Base-by-base conservation (phyloP, 2,888 invertebrate genomes). In the Plagodis pulveraria region DNA sequence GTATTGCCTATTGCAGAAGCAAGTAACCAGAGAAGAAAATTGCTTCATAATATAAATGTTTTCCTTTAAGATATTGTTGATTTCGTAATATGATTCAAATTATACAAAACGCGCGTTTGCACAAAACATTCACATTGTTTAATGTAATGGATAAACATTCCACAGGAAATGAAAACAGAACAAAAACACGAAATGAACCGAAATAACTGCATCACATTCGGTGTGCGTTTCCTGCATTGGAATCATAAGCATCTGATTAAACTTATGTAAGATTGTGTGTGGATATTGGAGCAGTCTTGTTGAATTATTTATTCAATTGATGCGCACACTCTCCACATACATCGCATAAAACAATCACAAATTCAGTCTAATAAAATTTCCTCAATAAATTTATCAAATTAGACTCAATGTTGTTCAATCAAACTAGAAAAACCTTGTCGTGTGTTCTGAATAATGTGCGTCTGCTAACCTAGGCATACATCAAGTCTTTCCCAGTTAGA, bases 111-210 rank as follows among this genome's bases (percentile, higher is more conserved):
- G 32, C 10, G 11, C 22, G 42, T 54, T 50, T 38, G 46, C 50
- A 38, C 50, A 45, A 52, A 49, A 50, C 56, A 41, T 32, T 36
- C 38, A 51, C 56, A 49, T 61, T 61, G 56, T 58, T 46, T 9
- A 48, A 7, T 38, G 48, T 44, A 9, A 40, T 35, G 47, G 61
- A 58, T 69, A 74, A 75, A 72, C 69, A 69, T 68, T 67, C 40
- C 51, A 35, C 68, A 73, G 72, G 73, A 73, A 73, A 71, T 67
- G 63, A 58, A 64, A 54, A 67, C 56, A 61, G 59, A 56, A 51
- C 56, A 64, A 61, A 67, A 72, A 75, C 69, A 74, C 50, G 60
- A 66, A 69, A 69, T 65, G 47, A 41, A 56, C 50, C 48, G 46
- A 65, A 66, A 63, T 62, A 51, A 54, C 56, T 48, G 50, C 55